Base-by-base conservation (phyloP, 2,113 vertebrate genomes). In the Microcebus tavaratra region DNA sequence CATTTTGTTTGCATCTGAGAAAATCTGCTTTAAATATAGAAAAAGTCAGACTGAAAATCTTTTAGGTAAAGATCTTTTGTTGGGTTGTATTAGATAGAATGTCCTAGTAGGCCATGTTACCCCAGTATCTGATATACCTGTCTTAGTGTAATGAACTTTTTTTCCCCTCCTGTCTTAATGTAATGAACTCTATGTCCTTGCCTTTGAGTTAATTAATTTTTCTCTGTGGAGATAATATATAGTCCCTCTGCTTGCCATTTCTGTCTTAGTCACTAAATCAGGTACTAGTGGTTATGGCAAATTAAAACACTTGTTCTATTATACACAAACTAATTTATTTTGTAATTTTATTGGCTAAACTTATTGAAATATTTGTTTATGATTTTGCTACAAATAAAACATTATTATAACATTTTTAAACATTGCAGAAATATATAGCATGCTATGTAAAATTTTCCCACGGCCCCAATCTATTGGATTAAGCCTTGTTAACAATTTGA, bases 101-200 rank as follows among this genome's bases (percentile, higher is more conserved):
- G 14, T 90, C 61, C 61, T 85, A 23, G 27, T 53, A 79, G 68
- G 14, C 31, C 18, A 4, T n/a, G 17, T 29, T 92, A 12, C n/a
- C 3, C 48, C 73, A 68, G 68, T 73, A 31, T 78, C 73, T 91
- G 81, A 50, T 91, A 45, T 95, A 53, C 65, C 83, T 97, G 65
- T 95, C 50, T 63, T 88, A 42, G 15, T 81, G 1, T 93, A 94
- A 82, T 91, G 23, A 82, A 68, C 63, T 93, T 92, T 88, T 59
- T 94, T 90, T 50, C 25, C 29, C 63, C 80, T 84, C 36, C n/a
- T 93, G 50, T 93, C 31, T 61, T 73, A 23, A 3, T 90, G 8
- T 94, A 90, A 84, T 92, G 63, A 84, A 75, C 70, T 75, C 94
- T 95, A 75, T 92, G 80, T 96, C 91, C 80, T 96, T 95, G 73